A percentile compares a stretch with the other conserved stretches of the same genome.
phyloP scores from a whole-genome alignment of 2,888 invertebrate genomes.

The Aphodius sticticus region DNA sequence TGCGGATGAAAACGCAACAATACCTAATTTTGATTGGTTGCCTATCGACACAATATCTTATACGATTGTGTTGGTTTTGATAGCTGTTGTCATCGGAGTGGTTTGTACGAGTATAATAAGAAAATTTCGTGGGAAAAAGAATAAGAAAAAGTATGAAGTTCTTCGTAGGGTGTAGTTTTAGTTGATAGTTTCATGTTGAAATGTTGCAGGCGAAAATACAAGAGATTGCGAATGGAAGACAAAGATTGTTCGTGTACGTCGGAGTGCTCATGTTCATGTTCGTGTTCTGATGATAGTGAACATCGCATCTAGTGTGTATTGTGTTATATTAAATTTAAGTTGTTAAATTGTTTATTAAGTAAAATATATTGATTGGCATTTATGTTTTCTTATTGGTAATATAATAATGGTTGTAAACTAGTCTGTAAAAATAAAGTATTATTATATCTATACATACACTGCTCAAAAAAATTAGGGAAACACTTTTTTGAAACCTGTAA shows the following conservation, averaged over 20 bases:
- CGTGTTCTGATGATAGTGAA: background rate
- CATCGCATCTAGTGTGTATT: no score
- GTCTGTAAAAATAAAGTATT: no score
- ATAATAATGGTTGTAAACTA: no score
- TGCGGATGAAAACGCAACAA: slow-evolving; percentile 44
- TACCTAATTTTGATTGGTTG: slow-evolving; percentile 46
- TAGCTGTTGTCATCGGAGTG: slow-evolving; percentile 34
- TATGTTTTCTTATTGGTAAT: no score
- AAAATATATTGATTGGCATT: no score
- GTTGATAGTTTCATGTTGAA: background rate
- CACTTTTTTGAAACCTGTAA: no score
- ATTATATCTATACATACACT: no score
- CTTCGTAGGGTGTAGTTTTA: background rate
- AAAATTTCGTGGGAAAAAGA: slow-evolving; percentile 32
- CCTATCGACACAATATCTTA: slow-evolving; percentile 50
- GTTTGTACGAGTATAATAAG: slow-evolving; percentile 35
- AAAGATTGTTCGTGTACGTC: slow-evolving; percentile 36
- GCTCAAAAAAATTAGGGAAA: no score
- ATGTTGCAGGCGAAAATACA: slow-evolving; percentile 26
- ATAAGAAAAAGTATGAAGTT: slow-evolving; percentile 33
- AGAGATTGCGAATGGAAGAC: slow-evolving; percentile 42
- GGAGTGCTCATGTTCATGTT: background rate
- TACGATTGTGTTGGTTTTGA: slow-evolving; percentile 38
- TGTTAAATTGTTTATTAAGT: no score
- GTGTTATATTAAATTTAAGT: no score